Evolutionary conservation across 1,140 invertebrate species (phyloP).

Genomic region (Planococcus citri): DNA sequence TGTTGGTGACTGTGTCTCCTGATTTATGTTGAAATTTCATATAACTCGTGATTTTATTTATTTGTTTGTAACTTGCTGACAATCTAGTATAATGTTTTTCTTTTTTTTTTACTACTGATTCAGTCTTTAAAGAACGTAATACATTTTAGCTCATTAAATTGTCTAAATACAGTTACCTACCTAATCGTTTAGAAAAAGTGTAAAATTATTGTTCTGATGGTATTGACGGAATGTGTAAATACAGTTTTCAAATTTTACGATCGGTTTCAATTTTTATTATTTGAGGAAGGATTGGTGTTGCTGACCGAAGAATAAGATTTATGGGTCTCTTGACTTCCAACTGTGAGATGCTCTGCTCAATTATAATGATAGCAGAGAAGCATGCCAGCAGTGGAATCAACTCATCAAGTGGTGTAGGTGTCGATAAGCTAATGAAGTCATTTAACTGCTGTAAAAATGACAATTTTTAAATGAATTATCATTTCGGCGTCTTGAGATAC

Average conservation of each 20-base stretch:
- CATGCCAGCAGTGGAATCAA: too few relatives aligned
- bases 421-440: too few relatives aligned
- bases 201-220: background rate
- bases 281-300: too few relatives aligned
- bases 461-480: too few relatives aligned
- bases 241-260: background rate
- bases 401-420: too few relatives aligned
- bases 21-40: background rate
- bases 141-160: slow-evolving; percentile 4
- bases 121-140: background rate
- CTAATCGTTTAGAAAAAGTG: background rate
- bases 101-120: background rate
- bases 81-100: background rate
- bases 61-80: background rate
- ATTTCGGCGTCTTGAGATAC: too few relatives aligned
- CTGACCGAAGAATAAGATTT: too few relatives aligned
- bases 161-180: background rate
- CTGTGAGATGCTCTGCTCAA: too few relatives aligned
- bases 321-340: too few relatives aligned
- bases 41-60: slow-evolving; percentile 1
- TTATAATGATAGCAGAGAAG: too few relatives aligned
- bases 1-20: background rate
- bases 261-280: background rate
- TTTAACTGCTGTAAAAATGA: too few relatives aligned
- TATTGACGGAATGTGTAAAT: background rate